A percentile compares a stretch with the other conserved stretches of the same genome.
Conservation (phyloP, 1,140 invertebrate genomes). For the Atta cephalotes region DNA sequence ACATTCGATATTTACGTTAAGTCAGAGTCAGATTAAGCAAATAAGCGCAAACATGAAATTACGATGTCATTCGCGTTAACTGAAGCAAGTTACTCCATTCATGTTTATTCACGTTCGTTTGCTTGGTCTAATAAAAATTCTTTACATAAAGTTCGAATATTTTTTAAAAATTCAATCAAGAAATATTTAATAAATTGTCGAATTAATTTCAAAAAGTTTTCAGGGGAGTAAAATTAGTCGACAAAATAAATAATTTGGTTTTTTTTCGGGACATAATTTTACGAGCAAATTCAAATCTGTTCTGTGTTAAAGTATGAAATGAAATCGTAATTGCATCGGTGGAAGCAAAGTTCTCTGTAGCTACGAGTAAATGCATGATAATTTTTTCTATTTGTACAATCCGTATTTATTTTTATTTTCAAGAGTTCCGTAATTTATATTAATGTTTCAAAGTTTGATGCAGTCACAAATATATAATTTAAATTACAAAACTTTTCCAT, state of each 20-base stretch:
- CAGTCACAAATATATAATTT: slow-evolving; percentile 7
- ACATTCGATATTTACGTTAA: slow-evolving; percentile 8
- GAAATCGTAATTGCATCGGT: slow-evolving; percentile 1
- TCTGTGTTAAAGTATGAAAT: slow-evolving; percentile 2
- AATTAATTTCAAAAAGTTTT: slow-evolving; percentile 4
- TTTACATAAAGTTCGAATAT: background rate
- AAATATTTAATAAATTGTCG: background rate
- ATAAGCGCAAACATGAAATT: background rate
- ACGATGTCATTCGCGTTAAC: background rate
- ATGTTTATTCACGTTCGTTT: background rate
- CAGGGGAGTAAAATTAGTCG: background rate
- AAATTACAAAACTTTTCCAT: slow-evolving; percentile 17
- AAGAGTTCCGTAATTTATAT: slow-evolving; percentile 11
- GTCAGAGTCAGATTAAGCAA: background rate
- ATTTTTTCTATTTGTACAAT: slow-evolving; percentile 15
- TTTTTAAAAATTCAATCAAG: background rate
- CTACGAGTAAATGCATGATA: slow-evolving; percentile 8
- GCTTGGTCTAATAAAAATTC: background rate
- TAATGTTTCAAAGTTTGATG: background rate
- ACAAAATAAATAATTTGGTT: background rate
- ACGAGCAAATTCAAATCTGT: background rate
- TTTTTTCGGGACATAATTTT: background rate
- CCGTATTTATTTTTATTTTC: slow-evolving; percentile 32
- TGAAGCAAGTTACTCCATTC: background rate
- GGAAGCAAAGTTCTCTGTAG: background rate